Base-by-base conservation (phyloP, 2,797 vertebrate genomes). In the Danionella dracula region DNA sequence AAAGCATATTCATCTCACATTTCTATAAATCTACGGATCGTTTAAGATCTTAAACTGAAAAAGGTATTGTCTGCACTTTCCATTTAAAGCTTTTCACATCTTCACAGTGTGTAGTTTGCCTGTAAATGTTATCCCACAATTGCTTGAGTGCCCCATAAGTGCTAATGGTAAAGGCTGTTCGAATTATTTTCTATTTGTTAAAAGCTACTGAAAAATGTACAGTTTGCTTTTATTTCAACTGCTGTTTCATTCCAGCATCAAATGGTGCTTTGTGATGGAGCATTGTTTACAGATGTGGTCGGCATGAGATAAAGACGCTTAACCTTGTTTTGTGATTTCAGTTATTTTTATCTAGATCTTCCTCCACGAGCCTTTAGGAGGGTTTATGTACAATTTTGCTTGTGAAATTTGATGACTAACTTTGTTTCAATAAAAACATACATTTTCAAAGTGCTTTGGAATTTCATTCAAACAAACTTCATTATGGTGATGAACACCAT, bases 101-200 rank as follows among this genome's bases (percentile, higher is more conserved):
- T 75, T 64, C 65, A 59, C 63, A 79, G n/a, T n/a, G 62, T 5
- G 11, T 41, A 66, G 20, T 65, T 49, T 54, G 61, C 80, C 77
- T 84, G 82, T 78, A 86, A 84, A 78, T 77, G 37, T 44, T 65
- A 72, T 59, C 35, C n/a, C n/a, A n/a, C 55, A 70, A 61, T 45
- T 69, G 69, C 77, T 74, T 68, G 49, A 35, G 17, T 73, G 74
- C 12, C 70, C 75, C 78, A 78, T 74, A 82, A 79, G 41, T 74
- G 72, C 60, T 61, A 49, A 15, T 53, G 44, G 46, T 73, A 35
- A 61, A 74, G 65, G 59, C 70, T n/a, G 31, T 19, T n/a, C n/a
- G n/a, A n/a, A 13, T 68, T 57, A 17, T 63, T 10, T 67, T 8
- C 41, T 56, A 45, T 83, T 77, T 75, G 78, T 58, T 67, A 49